Evolutionary conservation across 2,888 invertebrate species (phyloP).

Genomic region (Anoplius nigerrimus): DNA sequence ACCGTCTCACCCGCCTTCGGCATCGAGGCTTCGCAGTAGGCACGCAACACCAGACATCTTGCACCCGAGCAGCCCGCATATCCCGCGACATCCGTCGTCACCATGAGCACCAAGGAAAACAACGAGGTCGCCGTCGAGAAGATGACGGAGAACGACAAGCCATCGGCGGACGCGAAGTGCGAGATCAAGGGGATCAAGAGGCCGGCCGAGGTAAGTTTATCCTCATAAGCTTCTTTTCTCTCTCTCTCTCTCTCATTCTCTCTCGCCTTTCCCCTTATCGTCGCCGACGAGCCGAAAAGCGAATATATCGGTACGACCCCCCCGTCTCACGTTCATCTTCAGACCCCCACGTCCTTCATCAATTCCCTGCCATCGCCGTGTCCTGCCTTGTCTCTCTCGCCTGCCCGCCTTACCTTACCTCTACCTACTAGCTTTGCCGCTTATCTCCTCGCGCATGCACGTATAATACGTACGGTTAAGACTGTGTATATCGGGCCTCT

Average conservation of each 20-base stretch:
- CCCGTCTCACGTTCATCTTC: background rate
- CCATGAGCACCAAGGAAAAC: slow-evolving; percentile 90
- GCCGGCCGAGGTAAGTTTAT: slow-evolving; percentile 88
- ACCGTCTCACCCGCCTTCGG: slow-evolving; percentile 2
- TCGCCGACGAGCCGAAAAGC: background rate
- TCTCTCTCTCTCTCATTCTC: slow-evolving; percentile 5
- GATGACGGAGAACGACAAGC: slow-evolving; percentile 86
- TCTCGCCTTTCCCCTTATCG: background rate
- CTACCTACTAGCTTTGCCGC: background rate
- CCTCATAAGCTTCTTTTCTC: slow-evolving; percentile 20
- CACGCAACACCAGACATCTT: slow-evolving; percentile 35
- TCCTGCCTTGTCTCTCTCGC: no score
- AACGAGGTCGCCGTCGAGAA: slow-evolving; percentile 92
- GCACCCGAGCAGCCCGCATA: slow-evolving; percentile 10
- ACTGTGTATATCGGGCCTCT: background rate
- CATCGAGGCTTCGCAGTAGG: slow-evolving; percentile 9
- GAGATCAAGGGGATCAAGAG: slow-evolving; percentile 91
- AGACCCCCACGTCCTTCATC: background rate
- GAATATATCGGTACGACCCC: no score
- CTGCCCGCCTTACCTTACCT: no score
- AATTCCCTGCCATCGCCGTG: no score
- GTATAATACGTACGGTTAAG: background rate
- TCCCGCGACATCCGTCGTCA: slow-evolving; percentile 49
- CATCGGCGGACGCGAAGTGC: slow-evolving; percentile 84
- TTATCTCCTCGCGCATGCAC: background rate